Evolutionary conservation across 2,113 vertebrate species (phyloP), one percentile per base, ranked within the genome.

Genomic region (Onychostoma macrolepis): DNA sequence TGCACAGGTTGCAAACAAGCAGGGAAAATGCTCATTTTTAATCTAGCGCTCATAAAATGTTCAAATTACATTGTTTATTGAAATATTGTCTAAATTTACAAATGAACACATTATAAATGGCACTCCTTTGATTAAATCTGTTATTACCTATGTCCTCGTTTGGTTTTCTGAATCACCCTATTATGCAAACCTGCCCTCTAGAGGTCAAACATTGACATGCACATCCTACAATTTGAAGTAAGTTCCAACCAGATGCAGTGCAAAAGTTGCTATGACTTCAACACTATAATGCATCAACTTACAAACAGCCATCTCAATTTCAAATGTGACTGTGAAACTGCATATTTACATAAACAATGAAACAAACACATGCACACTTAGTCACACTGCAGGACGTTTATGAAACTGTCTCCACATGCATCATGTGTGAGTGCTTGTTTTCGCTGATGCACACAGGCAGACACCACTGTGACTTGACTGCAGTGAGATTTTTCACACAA

Each of bases 161-260:
- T 80, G 50, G 8, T 1, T 26, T 81, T 11, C 58, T 45, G n/a
- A 81, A 30, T 21, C 15, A 11, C 80, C 38, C n/a, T 45, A 65
- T 81, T 81, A 81, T 67, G 61, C 81, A 83, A 83, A 83, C 43
- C 81, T 83, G 81, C 81, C 81, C 81, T 71, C 81, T 83, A 83
- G 81, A 83, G 65, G 43, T 83, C 65, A 33, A 71, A 71, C 80
- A 0, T 41, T 71, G 43, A 30, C 41, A n/a, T 53, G 9, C 4
- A 21, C 12, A 17, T 69, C 9, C 13, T 4, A 45, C 10, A 45
- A 69, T 48, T 67, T 1, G 6, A 15, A 15, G 10, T 30, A 45
- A 45, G 17, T 38, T 61, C 17, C 12, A 5, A 58, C 4, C 28
- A 77, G n/a, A 77, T 41, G 10, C 21, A 33, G 2, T 41, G 11